A percentile compares a stretch with the other conserved stretches of the same genome.
These are phyloP conservation scores for Hippasteria phrygiana DNA, from an alignment of 53 echinoderm and acorn worm genomes.

Conservation along the genomic window DNA sequence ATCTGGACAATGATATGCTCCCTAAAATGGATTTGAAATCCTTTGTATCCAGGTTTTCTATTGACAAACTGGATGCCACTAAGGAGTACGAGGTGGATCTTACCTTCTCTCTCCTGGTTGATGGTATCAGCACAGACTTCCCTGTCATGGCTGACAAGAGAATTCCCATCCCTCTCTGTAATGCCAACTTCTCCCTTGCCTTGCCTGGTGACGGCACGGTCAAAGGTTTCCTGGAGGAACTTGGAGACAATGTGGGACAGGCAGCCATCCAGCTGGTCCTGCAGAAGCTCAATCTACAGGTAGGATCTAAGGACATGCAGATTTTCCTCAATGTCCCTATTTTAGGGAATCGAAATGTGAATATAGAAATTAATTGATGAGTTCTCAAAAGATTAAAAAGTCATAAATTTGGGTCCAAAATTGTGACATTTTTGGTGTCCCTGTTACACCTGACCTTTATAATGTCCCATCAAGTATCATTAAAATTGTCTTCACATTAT, in stretches of 20 bases:
- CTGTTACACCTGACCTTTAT: no score
- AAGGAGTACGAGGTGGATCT: slow-evolving; percentile 32
- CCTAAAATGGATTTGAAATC: background rate
- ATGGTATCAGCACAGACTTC: slow-evolving; percentile 12
- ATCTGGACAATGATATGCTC: no score
- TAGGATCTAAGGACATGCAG: no score
- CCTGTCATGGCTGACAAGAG: slow-evolving; percentile 8
- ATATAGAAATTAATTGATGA: no score
- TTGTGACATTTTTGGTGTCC: no score
- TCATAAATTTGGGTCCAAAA: no score
- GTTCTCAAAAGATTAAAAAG: no score
- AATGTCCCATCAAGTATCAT: no score
- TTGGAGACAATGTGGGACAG: slow-evolving; percentile 51
- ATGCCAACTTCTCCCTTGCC: slow-evolving; percentile 5
- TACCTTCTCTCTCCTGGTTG: background rate
- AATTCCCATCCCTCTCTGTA: slow-evolving; percentile 44
- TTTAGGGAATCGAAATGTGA: no score
- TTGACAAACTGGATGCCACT: slow-evolving; percentile 20
- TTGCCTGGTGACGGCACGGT: slow-evolving; percentile 41
- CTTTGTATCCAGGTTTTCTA: slow-evolving; percentile 35
- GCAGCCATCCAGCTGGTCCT: slow-evolving; percentile 36
- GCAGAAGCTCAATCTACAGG: background rate
- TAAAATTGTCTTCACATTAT: no score
- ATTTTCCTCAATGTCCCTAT: no score
- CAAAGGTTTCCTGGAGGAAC: slow-evolving; percentile 23